Base-by-base conservation (phyloP, 1,140 invertebrate species). In the Conus ventricosus region DNA sequence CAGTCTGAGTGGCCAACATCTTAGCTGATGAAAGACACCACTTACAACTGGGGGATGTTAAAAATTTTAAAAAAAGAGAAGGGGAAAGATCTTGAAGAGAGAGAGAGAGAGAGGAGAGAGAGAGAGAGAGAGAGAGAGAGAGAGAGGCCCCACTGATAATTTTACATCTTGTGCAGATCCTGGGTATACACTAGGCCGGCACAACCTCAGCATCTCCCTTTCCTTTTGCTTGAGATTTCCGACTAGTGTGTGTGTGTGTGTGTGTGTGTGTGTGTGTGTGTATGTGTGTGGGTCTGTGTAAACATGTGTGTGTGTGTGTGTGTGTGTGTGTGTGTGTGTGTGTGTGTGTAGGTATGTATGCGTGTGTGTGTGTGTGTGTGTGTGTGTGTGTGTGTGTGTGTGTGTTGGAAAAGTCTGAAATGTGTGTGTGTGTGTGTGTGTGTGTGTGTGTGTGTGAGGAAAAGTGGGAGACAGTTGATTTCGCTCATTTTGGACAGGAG, bases 381-480 rank as follows among this genome's bases (percentile, higher is more conserved):
- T 81, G 78, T 81, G 78, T 81, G 78, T 81, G 78, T 81, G 78
- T 81, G 78, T 53, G 78, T 81, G 78, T 51, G 39, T 23, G 23
- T 78, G 23, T 78, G 23, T 78, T n/a, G n/a, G n/a, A n/a, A n/a
- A n/a, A n/a, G 23, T 78, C 1, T 20, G 11, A n/a, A n/a, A n/a
- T 20, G n/a, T 78, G 75, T 78, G 75, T 78, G 75, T 78, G 75
- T 78, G 75, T 20, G 15, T 78, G 75, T 78, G 75, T 78, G 15
- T 78, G 75, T 78, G 75, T 78, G 75, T 78, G 75, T 78, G 75
- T 78, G 75, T 78, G 75, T 78, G 75, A 17, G 75, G 11, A 23
- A 17, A 1, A 25, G 15, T 78, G 75, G 23, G 75, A 17, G 75
- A 17, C 0, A 11, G n/a, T 78, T 4, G 75, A 39, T 5, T 78